Conservation (phyloP, 1,140 invertebrate species). For the Nomia melanderi region DNA sequence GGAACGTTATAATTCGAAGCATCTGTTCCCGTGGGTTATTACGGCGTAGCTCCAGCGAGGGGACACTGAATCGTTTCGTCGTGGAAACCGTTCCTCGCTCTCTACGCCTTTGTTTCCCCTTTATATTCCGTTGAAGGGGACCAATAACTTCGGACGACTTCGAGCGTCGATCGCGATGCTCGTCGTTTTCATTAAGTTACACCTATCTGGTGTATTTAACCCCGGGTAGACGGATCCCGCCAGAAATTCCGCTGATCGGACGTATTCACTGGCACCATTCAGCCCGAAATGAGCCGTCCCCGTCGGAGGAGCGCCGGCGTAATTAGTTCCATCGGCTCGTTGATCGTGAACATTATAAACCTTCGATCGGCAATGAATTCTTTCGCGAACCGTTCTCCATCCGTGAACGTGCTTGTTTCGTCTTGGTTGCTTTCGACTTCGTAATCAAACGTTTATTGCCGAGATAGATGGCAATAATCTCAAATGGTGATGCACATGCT, state of each 20-base stretch:
- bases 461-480: too few species aligned
- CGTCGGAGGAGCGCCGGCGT: slow-evolving; percentile 39
- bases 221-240: slow-evolving; percentile 59
- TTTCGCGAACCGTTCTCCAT: neutral
- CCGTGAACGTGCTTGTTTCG: neutral
- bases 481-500: too few species aligned
- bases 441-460: too few species aligned
- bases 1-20: neutral
- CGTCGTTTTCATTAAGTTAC: slow-evolving; percentile 66
- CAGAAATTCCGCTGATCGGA: slow-evolving; percentile 73
- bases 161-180: slow-evolving; percentile 52
- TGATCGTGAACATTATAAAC: slow-evolving; percentile 49
- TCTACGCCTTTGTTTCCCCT: neutral
- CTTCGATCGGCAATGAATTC: slow-evolving; percentile 23
- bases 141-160: slow-evolving; percentile 38
- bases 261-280: slow-evolving; percentile 64
- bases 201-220: slow-evolving; percentile 40
- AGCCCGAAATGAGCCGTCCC: slow-evolving; percentile 66
- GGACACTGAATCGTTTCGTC: neutral
- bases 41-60: neutral
- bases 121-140: neutral
- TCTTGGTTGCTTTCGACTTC: slow-evolving; percentile 12
- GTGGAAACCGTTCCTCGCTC: too few species aligned
- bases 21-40: neutral
- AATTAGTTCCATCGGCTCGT: slow-evolving; percentile 68